Conservation (phyloP, 1,140 invertebrate species). For the Drosophila neocordata region DNA sequence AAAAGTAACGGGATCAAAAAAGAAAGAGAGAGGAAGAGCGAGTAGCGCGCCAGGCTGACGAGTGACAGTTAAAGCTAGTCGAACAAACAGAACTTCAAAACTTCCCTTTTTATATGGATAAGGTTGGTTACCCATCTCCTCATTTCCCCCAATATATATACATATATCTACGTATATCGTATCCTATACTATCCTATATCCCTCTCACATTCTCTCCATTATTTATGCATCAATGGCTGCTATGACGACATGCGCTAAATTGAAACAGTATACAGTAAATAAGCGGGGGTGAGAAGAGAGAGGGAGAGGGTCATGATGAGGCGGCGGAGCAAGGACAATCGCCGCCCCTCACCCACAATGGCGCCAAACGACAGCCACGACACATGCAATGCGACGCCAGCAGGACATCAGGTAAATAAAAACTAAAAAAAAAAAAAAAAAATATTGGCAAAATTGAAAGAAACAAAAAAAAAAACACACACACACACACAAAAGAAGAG, state of each 20-base stretch:
- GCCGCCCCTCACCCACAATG: constrained; percentile 31
- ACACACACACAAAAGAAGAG: constrained; percentile 2
- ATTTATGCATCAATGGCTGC: constrained; percentile 79
- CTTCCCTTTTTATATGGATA: background rate
- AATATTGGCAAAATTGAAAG: constrained; percentile 78
- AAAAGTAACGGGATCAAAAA: constrained; percentile 17
- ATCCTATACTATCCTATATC: constrained; percentile 10
- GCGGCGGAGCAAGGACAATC: constrained; percentile 62
- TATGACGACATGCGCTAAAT: constrained; percentile 79
- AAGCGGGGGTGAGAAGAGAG: background rate
- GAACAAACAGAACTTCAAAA: constrained; percentile 35
- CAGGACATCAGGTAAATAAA: constrained; percentile 62
- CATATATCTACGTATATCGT: background rate
- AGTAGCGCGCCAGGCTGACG: constrained; percentile 32
- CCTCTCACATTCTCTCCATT: constrained; percentile 55
- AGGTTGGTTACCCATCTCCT: background rate
- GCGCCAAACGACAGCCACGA: constrained; percentile 59
- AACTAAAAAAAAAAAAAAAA: constrained; percentile 63
- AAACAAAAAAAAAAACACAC: constrained; percentile 37
- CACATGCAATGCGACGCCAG: constrained; percentile 66
- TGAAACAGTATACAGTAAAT: constrained; percentile 70
- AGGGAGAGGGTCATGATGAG: constrained; percentile 30
- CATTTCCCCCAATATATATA: background rate
- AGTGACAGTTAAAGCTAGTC: constrained; percentile 78
- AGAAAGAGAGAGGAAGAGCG: constrained; percentile 4